Base-by-base conservation (phyloP, 2,113 vertebrate species). In the Ceuthmochares aereus region DNA sequence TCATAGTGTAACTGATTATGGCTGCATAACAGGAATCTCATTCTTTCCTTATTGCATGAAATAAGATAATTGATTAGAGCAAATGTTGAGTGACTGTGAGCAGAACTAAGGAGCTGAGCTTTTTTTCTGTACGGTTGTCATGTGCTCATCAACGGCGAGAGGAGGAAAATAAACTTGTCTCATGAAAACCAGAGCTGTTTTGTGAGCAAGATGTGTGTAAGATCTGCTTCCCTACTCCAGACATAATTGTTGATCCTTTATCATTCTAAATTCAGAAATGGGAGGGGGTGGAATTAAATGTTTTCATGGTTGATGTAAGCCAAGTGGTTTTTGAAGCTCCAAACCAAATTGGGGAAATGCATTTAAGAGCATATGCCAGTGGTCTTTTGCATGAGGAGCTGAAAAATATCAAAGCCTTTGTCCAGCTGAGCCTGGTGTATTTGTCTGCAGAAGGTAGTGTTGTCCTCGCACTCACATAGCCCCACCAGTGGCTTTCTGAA, bases 161-260 rank as follows among this genome's bases (percentile, higher is more conserved):
- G 92, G 83, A 94, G 88, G 78, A 93, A 95, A 95, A 92, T 80
- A 95, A 92, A 93, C 77, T 87, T 62, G 81, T 92, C 94, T 97
- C 94, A 94, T 97, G 94, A 92, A 97, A 97, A 92, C 58, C n/a
- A 92, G 64, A 96, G 86, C 80, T 93, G 69, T 94, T 76, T 89
- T 94, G 64, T 92, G 90, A 86, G 85, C 81, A 92, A 83, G 66
- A 93, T 89, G 85, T 92, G 87, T 95, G 72, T 77, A 89, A 62
- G 93, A 94, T 84, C 87, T 82, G 29, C 83, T 83, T n/a, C 60
- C 8, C 68, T 54, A 19, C 54, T 87, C 72, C 85, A 96, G 78
- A 89, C 96, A 59, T 32, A 93, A 66, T 78, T 75, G 87, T 78
- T 93, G 89, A 82, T 82, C 80, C 92, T 96, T 96, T 93, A 89